These are phyloP conservation scores for Scolopax rusticola DNA, from an alignment of 2,797 vertebrate species.

Conservation along the genomic window DNA sequence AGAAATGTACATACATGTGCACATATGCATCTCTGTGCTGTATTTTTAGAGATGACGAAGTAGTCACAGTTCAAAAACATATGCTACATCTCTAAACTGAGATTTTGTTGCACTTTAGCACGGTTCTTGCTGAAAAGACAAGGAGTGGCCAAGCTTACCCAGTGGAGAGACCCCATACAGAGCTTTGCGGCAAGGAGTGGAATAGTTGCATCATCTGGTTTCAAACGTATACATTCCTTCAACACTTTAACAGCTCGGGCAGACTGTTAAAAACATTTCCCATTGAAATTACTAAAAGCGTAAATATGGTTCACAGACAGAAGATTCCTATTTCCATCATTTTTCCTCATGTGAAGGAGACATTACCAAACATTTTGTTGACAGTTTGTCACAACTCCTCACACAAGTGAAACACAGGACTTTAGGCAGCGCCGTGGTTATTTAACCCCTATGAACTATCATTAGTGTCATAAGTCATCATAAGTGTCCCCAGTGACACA, in stretches of 20 bases:
- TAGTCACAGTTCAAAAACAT: not conserved
- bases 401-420: not conserved
- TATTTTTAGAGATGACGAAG: not conserved
- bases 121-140: not conserved
- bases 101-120: not conserved
- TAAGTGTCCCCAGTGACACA: not conserved
- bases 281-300: slow-evolving; percentile 36
- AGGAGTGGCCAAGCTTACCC: slow-evolving; percentile 83
- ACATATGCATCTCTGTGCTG: not conserved
- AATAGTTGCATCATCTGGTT: slow-evolving; percentile 95
- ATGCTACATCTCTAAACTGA: not conserved
- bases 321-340: not conserved
- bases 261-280: slow-evolving; percentile 80
- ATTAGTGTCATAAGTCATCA: not conserved
- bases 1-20: not conserved
- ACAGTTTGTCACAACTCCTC: not conserved
- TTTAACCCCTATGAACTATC: not conserved
- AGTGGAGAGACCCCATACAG: slow-evolving; percentile 96
- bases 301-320: not conserved
- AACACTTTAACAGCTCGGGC: slow-evolving; percentile 97
- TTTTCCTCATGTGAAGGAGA: not conserved
- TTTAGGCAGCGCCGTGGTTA: not conserved
- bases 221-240: slow-evolving; percentile 96
- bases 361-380: not conserved
- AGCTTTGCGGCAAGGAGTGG: slow-evolving; percentile 96